These are phyloP conservation scores for Brevimyrus niger DNA, from an alignment of 2,113 vertebrate genomes.

Conservation along the genomic window DNA sequence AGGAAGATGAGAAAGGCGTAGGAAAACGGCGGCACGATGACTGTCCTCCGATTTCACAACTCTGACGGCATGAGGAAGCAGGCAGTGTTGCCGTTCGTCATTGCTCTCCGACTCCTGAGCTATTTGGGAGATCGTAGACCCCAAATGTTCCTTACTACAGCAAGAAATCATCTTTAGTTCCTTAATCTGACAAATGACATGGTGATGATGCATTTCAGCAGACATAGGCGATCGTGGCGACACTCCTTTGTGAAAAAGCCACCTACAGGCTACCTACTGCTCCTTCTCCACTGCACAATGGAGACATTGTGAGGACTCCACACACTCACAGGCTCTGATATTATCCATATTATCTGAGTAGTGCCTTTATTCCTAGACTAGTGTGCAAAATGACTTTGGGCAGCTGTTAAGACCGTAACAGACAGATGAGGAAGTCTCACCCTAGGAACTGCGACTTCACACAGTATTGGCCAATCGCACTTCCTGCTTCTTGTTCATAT, in stretches of 20 bases:
- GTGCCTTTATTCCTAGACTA: not conserved
- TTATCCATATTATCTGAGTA: not conserved
- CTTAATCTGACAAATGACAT: not conserved
- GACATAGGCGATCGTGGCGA: not conserved
- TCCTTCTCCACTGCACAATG: not conserved
- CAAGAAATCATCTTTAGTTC: not conserved
- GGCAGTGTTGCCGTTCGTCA: not conserved
- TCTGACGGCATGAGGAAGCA: not conserved
- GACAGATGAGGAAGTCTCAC: not conserved
- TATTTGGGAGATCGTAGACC: not conserved
- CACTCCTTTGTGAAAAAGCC: not conserved
- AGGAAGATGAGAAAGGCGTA: not conserved
- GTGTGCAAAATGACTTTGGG: not conserved
- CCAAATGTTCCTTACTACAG: not conserved
- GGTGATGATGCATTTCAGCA: not conserved
- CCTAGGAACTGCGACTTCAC: not conserved
- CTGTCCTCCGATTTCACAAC: not conserved
- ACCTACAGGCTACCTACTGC: no score
- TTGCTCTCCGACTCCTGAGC: not conserved
- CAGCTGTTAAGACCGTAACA: not conserved
- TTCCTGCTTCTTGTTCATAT: not conserved
- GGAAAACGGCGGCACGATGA: not conserved
- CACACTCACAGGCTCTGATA: not conserved
- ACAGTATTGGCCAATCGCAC: not conserved
- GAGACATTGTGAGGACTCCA: not conserved